Base-by-base conservation (phyloP, 2,888 invertebrate genomes). In the Liopterus haemorrhoidalis region DNA sequence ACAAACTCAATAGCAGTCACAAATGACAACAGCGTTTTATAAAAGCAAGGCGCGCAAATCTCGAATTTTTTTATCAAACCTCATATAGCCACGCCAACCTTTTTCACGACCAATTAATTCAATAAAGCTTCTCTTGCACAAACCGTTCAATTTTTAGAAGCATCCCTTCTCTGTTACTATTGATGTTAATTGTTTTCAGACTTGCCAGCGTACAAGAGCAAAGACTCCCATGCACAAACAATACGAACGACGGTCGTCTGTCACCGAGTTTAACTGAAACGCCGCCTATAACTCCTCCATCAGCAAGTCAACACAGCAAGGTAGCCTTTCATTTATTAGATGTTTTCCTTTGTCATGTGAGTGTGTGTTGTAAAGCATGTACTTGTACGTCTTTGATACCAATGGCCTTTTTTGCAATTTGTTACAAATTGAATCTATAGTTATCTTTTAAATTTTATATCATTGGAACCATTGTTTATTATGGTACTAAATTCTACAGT, bases 181-280 rank as follows among this genome's bases (percentile, higher is more conserved):
- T 15, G 18, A 33, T 16, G 11, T 16, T 33, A 19, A 20, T 46
- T 49, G 50, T 49, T 57, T 58, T 8, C 67, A 94, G 95, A 67
- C 78, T 95, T 71, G 94, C 95, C 30, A 92, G 93, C 68, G 94
- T 95, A 30, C 95, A 95, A 74, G 95, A 95, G 70, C 93, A 94
- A 70, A 81, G 93, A 55, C 73, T 89, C 57, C 86, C 85, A 28
- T 69, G 78, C 54, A 67, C 74, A 40, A 65, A 66, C 49, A 54
- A 63, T 27, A 55, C 63, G 39, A 55, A 58, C 22, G 74, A 78
- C 55, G 82, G 82, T 25, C 72, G 78, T 56, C 69, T 72, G 53
- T 83, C 76, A 27, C 82, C 79, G 33, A 81, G 73, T 24, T 60
- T 70, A 25, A 72, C 74, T 43, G 76, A 77, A 56, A 72, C 75